Evolutionary conservation across 2,797 vertebrate genomes (phyloP), one percentile per base, ranked within the genome.

Genomic region (Sorex maritimensis): DNA sequence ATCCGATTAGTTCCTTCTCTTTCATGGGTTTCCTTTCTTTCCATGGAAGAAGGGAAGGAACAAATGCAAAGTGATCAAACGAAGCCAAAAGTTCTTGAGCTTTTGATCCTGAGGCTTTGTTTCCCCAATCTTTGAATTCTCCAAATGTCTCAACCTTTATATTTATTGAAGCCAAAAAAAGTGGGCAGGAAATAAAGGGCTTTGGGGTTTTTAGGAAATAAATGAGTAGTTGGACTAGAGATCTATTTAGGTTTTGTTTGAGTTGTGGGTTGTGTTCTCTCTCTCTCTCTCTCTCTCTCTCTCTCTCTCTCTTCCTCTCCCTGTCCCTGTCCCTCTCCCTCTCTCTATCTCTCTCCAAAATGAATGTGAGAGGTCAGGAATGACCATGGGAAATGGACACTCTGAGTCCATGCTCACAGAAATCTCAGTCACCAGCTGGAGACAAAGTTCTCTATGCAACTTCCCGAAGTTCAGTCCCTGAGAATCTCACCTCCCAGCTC

Each of bases 201-300:
- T 88, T 71, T 75, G 15, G 46, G 55, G 15, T 74, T 88, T 83
- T 91, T 75, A 79, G 71, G 67, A 75, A 44, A 67, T 72, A 82
- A 82, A 69, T 74, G 49, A 81, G 19, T 61, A 58, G 81, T 80
- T 61, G 23, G 71, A 67, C 23, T 10, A 52, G 38, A 49, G 41
- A 69, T 68, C 46, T 61, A 41, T 2, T 77, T 67, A 75, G 24
- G 15, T 30, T 90, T 80, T 82, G n/a, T 61, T 19, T 85, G 61
- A 67, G 19, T 71, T 74, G 15, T n/a, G 24, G 24, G 41, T 8
- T 78, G 2, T 68, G 34, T 17, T 63, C 17, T 84, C 24, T 58
- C 5, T 14, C 8, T 68, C 6, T 55, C 2, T 41, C 74, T 55
- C 0, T 41, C 5, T 38, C 34, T 26, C n/a, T 13, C 17, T 63